A percentile compares a stretch with the other conserved stretches of the same genome.
phyloP scores from a whole-genome alignment of 2,797 vertebrate species.

The Megalops cyprinoides region DNA sequence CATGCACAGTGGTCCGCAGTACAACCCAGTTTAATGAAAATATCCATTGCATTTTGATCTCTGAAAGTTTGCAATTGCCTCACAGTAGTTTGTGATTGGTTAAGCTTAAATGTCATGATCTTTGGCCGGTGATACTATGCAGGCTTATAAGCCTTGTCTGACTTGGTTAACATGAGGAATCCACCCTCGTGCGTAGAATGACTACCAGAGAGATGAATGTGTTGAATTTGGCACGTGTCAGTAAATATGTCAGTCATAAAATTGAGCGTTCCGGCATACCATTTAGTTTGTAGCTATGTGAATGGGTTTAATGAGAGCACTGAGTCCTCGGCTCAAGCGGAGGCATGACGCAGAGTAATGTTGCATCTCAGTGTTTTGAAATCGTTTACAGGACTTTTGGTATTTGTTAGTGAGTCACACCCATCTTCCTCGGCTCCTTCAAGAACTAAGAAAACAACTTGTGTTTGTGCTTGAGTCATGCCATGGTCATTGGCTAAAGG shows the following conservation, averaged over 20 bases:
- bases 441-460: neutral
- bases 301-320: neutral
- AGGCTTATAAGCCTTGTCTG: conserved; percentile 15
- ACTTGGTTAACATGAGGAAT: neutral
- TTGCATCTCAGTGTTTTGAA: neutral
- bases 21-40: no score
- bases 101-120: conserved; percentile 36
- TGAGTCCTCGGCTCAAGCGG: neutral
- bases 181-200: neutral
- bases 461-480: conserved; percentile 22
- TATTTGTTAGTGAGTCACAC: neutral
- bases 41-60: neutral
- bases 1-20: no score
- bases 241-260: neutral
- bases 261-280: neutral
- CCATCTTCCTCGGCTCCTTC: neutral
- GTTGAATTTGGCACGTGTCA: neutral
- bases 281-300: neutral
- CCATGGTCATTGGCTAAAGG: no score
- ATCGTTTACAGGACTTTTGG: neutral
- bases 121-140: conserved; percentile 25
- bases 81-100: conserved; percentile 33
- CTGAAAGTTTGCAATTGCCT: conserved; percentile 10
- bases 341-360: neutral
- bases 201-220: neutral